Evolutionary conservation across 1,140 invertebrate genomes (phyloP).

Genomic region (Probaryconus sp.): DNA sequence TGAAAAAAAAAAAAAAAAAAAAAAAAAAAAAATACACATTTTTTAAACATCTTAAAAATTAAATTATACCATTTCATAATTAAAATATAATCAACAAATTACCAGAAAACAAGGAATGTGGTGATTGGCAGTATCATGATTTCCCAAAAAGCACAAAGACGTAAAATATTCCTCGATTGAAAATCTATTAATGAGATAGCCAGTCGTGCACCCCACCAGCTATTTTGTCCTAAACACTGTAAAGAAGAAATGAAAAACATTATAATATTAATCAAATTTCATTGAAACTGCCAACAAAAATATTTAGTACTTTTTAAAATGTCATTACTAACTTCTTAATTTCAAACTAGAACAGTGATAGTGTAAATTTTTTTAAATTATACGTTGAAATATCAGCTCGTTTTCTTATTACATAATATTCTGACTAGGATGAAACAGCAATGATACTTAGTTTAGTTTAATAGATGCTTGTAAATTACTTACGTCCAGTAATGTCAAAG

Average conservation of each 20-base stretch:
- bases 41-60: no score
- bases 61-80: no score
- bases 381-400: no score
- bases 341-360: no score
- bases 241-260: constrained; percentile 71
- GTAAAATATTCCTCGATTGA: constrained; percentile 91
- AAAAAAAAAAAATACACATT: not conserved
- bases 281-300: constrained; percentile 20
- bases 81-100: constrained; percentile 78
- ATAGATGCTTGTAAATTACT: constrained; percentile 80
- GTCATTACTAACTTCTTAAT: no score
- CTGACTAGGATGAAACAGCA: constrained; percentile 51
- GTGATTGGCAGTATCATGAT: constrained; percentile 95
- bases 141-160: constrained; percentile 92
- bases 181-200: constrained; percentile 91
- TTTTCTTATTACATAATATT: constrained; percentile 32
- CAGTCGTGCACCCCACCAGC: constrained; percentile 91
- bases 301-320: no score
- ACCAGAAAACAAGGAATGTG: constrained; percentile 91
- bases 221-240: constrained; percentile 91
- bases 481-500: constrained; percentile 92
- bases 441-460: constrained; percentile 41
- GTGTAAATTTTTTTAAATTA: no score
- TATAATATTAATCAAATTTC: constrained; percentile 45
- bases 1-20: not conserved